Conservation (phyloP, 2,888 invertebrate genomes). For the Ormyrus nitidulus region DNA sequence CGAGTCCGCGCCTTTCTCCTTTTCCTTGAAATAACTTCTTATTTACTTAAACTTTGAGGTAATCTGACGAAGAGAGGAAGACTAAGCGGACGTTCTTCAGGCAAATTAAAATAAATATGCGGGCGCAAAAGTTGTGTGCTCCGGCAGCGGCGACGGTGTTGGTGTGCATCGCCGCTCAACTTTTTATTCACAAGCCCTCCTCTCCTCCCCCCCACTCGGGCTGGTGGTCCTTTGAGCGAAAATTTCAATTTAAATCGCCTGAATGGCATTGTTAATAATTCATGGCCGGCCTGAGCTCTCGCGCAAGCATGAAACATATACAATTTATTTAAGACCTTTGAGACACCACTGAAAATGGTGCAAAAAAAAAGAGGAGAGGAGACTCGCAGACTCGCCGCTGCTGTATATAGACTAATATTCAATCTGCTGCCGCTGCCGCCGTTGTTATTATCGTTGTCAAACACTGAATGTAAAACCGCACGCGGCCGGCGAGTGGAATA, state of each 20-base stretch:
- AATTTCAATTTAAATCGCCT: slow-evolving; percentile 57
- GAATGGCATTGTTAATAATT: slow-evolving; percentile 58
- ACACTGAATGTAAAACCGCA: slow-evolving; percentile 34
- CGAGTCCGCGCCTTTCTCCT: slow-evolving; percentile 20
- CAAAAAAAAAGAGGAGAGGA: not conserved
- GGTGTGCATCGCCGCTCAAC: slow-evolving; percentile 18
- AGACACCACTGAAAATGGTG: slow-evolving; percentile 1
- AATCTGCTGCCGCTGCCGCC: slow-evolving; percentile 18
- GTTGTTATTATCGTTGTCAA: slow-evolving; percentile 43
- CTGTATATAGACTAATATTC: slow-evolving; percentile 27
- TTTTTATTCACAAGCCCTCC: slow-evolving; percentile 41
- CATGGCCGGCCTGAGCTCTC: slow-evolving; percentile 40
- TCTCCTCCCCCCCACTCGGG: not conserved
- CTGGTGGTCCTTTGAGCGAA: slow-evolving; percentile 45
- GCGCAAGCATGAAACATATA: slow-evolving; percentile 35
- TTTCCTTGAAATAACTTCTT: slow-evolving; percentile 50
- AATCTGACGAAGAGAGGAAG: slow-evolving; percentile 47
- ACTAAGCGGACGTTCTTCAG: slow-evolving; percentile 55
- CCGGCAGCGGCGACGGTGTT: not conserved
- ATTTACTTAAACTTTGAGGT: slow-evolving; percentile 55
- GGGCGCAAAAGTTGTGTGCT: slow-evolving; percentile 48
- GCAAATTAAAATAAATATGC: slow-evolving; percentile 58
- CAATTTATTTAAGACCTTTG: slow-evolving; percentile 58
- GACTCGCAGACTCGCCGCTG: not conserved
- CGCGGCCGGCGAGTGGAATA: slow-evolving; percentile 20